Percentiles rank a stretch among this genome's conserved stretches.
Conservation (phyloP, 2,888 invertebrate genomes). For the Agonopterix heracliana region DNA sequence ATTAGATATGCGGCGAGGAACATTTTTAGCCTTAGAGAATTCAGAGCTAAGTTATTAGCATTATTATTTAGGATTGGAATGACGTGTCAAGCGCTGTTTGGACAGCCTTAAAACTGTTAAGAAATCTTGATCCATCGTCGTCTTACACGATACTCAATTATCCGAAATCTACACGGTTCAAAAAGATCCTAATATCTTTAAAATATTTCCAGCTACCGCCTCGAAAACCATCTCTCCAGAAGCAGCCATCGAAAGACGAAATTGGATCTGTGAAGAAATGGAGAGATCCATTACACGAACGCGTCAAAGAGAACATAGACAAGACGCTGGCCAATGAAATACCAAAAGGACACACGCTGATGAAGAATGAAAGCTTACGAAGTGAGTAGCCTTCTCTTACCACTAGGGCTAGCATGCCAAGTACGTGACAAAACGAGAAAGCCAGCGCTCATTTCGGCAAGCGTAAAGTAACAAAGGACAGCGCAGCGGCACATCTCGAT, state of each 20-base stretch:
- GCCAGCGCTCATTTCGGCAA: background rate
- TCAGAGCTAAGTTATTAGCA: no score
- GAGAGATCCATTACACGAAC: slow-evolving; percentile 69
- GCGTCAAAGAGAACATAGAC: slow-evolving; percentile 71
- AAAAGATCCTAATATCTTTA: background rate
- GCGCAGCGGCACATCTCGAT: no score
- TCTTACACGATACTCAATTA: no score
- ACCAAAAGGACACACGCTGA: slow-evolving; percentile 70
- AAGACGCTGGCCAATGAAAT: slow-evolving; percentile 66
- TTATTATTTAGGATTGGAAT: no score
- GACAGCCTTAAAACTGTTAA: no score
- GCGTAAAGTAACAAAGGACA: no score
- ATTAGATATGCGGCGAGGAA: no score
- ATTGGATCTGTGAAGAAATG: slow-evolving; percentile 60
- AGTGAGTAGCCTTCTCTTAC: slow-evolving; percentile 48
- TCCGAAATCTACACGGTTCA: no score
- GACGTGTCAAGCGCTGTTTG: no score
- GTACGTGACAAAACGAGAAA: background rate
- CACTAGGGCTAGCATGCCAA: background rate
- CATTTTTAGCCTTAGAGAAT: no score
- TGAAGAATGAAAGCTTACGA: slow-evolving; percentile 71
- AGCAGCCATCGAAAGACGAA: slow-evolving; percentile 68
- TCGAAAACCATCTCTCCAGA: slow-evolving; percentile 62
- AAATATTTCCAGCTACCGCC: slow-evolving; percentile 50
- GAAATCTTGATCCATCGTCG: no score